phyloP scores from a whole-genome alignment of 2,888 invertebrate species.

The Diarsia brunnea region DNA sequence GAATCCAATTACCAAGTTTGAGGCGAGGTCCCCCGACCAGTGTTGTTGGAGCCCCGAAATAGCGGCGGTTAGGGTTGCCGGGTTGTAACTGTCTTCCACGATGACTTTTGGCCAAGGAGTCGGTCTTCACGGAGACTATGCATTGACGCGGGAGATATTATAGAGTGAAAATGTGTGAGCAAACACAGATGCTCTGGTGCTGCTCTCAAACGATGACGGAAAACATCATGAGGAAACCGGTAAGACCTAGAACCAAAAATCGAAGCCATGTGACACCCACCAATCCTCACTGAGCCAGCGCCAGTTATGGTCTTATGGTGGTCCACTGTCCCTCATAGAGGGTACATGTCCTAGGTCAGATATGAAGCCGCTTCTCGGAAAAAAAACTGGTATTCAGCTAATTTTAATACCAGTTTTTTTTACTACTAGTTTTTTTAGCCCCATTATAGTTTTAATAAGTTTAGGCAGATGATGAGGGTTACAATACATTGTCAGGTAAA shows the following conservation, averaged over 20 bases:
- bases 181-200: too few relatives aligned
- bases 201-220: not conserved
- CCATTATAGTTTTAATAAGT: too few relatives aligned
- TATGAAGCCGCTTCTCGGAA: not conserved
- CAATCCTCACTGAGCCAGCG: not conserved
- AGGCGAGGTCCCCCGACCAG: conserved; percentile 48
- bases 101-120: not conserved
- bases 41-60: conserved; percentile 41
- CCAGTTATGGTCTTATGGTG: not conserved
- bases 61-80: conserved; percentile 34
- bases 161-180: not conserved
- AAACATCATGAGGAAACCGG: not conserved
- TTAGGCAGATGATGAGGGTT: too few relatives aligned
- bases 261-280: not conserved
- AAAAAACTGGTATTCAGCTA: not conserved
- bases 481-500: too few relatives aligned
- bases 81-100: not conserved
- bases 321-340: not conserved
- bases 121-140: not conserved
- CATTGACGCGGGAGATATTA: not conserved
- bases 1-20: conserved; percentile 70
- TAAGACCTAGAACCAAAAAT: not conserved
- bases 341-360: not conserved
- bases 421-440: too few relatives aligned
- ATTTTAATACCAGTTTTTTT: too few relatives aligned